Base-by-base conservation (phyloP, 2,797 vertebrate genomes). In the Falco naumanni region DNA sequence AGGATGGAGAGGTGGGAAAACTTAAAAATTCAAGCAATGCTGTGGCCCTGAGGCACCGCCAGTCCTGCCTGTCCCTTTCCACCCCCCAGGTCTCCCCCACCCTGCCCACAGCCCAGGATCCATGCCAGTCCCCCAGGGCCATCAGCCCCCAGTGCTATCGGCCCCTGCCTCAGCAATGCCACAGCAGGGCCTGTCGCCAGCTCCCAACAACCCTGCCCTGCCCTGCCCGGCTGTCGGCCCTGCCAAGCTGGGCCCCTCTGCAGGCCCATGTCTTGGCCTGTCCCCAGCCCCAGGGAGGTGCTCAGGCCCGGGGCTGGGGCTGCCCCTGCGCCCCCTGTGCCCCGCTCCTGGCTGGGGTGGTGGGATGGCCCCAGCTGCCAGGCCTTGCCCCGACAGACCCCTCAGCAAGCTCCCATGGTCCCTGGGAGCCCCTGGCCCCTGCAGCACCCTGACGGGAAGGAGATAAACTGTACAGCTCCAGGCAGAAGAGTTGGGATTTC, bases 291-390 rank as follows among this genome's bases (percentile, higher is more conserved):
- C 50, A 63, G 12, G 9, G 7, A 84, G 18, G 11, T 34, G 45
- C 4, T 15, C 2, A 7, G 4, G 51, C 26, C 31, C 1, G 0
- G 59, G 13, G 10, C 15, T 43, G n/a, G n/a, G n/a, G 16, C 10
- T n/a, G 22, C 10, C 12, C 18, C 2, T 0, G 17, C 48, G 51
- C 3, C 14, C 43, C 9, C 0, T 0, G 25, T 51, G 22, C 43
- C 43, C 43, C 8, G 37, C 17, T 29, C 31, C n/a, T 60, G 11
- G 5, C 21, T 69, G 56, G 11, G 28, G 4, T 2, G 2, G 26
- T 66, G 31, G 31, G 13, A 87, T 3, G 7, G 51, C 5, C 4
- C 12, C 5, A 8, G 28, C 56, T 53, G 47, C 26, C 81, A 60
- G 50, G 24, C 14, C 11, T 24, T 53, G 31, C 31, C 43, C 29